These are phyloP conservation scores for Albula glossodonta DNA, from an alignment of 2,113 vertebrate genomes.

Conservation along the genomic window DNA sequence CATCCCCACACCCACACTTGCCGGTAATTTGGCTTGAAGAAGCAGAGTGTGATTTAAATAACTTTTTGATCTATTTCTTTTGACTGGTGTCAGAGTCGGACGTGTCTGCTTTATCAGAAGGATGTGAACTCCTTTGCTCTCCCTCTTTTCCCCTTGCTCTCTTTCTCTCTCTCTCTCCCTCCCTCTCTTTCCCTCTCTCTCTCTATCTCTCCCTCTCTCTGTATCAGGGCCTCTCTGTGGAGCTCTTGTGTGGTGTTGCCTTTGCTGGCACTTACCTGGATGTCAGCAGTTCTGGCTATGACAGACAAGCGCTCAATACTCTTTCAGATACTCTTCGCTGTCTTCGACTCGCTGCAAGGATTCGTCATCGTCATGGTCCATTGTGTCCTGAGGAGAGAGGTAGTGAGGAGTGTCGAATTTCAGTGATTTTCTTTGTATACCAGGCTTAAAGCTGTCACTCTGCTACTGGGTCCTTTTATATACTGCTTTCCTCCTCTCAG, in stretches of 20 bases:
- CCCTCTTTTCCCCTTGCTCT: neutral
- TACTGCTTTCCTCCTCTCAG: neutral
- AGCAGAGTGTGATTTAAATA: neutral
- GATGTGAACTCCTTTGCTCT: neutral
- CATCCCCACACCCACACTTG: neutral
- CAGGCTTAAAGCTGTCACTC: neutral
- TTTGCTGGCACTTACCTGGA: conserved; percentile 96
- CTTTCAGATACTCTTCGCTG: conserved; percentile 98
- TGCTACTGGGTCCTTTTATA: neutral
- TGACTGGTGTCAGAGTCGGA: neutral
- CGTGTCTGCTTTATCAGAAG: neutral
- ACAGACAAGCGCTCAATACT: conserved; percentile 98
- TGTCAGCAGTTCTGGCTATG: conserved; percentile 98
- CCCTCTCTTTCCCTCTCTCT: conserved; percentile 1
- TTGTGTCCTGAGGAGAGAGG: conserved; percentile 96
- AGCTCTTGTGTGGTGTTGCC: conserved; percentile 97
- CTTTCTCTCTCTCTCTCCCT: conserved; percentile 11
- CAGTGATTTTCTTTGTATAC: neutral
- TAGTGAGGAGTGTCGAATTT: conserved; percentile 52
- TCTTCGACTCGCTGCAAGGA: conserved; percentile 98
- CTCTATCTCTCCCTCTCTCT: conserved; percentile 43
- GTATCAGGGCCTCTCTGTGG: conserved; percentile 94
- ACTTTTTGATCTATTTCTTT: too few species aligned
- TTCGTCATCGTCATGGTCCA: conserved; percentile 99
- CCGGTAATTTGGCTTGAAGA: neutral